These are phyloP conservation scores for Hypomecis atomaria DNA, from an alignment of 2,888 invertebrate species.

Conservation along the genomic window DNA sequence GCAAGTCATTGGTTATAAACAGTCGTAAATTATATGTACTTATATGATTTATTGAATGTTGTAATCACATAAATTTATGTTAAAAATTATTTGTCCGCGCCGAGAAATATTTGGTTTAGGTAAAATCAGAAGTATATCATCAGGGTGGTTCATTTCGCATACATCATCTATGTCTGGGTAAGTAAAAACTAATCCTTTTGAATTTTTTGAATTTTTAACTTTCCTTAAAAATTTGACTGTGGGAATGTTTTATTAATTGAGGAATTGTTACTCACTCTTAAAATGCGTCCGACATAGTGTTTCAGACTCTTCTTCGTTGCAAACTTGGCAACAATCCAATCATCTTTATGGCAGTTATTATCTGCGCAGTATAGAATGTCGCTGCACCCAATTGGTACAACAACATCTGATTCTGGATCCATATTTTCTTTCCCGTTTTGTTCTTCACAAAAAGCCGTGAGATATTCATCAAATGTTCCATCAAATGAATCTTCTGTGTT, in stretches of 20 bases:
- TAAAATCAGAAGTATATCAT: slow-evolving; percentile 33
- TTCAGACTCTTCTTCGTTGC: slow-evolving; percentile 39
- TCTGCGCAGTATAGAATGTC: slow-evolving; percentile 31
- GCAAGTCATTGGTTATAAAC: too few species aligned
- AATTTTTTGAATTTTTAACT: slow-evolving; percentile 31
- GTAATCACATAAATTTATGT: slow-evolving; percentile 28
- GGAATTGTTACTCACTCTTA: slow-evolving; percentile 27
- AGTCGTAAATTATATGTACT: too few species aligned
- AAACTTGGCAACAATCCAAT: slow-evolving; percentile 38
- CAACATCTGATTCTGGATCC: too few species aligned
- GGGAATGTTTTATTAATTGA: too few species aligned
- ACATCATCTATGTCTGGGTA: slow-evolving; percentile 37
- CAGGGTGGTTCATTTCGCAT: slow-evolving; percentile 29
- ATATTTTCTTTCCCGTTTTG: too few species aligned
- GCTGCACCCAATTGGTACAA: too few species aligned
- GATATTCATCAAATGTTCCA: too few species aligned
- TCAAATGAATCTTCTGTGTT: too few species aligned
- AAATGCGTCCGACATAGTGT: slow-evolving; percentile 36
- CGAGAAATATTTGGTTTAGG: slow-evolving; percentile 32
- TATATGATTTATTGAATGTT: slow-evolving; percentile 36
- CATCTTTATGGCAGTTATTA: slow-evolving; percentile 26
- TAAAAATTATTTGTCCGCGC: slow-evolving; percentile 34
- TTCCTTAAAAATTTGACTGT: slow-evolving; percentile 34
- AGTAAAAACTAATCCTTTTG: slow-evolving; percentile 29
- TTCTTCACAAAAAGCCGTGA: too few species aligned